phyloP scores from a whole-genome alignment of 2,888 invertebrate genomes.

The Theodoxus fluviatilis region DNA sequence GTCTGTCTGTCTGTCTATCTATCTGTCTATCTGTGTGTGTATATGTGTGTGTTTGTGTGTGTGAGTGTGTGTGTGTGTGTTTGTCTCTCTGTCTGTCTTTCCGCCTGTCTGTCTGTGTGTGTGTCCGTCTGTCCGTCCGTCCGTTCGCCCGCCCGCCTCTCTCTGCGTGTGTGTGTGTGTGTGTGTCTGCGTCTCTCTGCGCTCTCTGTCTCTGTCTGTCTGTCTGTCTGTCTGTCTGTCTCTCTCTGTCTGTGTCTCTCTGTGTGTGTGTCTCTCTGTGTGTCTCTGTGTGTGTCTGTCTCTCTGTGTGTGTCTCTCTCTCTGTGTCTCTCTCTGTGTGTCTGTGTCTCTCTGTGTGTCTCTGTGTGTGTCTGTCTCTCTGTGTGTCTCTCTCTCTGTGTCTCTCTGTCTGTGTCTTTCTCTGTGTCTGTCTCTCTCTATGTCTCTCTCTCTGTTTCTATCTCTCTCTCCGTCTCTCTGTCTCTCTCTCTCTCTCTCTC shows the following conservation, averaged over 20 bases:
- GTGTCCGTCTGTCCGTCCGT: slow-evolving; percentile 5
- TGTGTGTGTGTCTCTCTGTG: slow-evolving; percentile 13
- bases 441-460: slow-evolving; percentile 7
- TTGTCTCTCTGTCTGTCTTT: background rate
- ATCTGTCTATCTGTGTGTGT: no score
- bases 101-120: background rate
- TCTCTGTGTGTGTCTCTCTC: background rate
- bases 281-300: background rate
- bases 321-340: slow-evolving; percentile 10
- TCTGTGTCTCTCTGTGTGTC: slow-evolving; percentile 7
- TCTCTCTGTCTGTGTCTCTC: slow-evolving; percentile 2
- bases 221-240: background rate
- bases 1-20: no score
- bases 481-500: background rate
- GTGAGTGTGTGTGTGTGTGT: background rate
- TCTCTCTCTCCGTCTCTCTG: slow-evolving; percentile 8
- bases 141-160: background rate
- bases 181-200: background rate
- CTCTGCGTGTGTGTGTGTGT: background rate
- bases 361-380: background rate
- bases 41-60: slow-evolving; percentile 13
- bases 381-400: background rate
- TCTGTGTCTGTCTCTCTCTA: background rate
- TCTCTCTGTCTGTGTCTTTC: slow-evolving; percentile 8
- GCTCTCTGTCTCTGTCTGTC: slow-evolving; percentile 6